Conservation (phyloP, 2,113 vertebrate genomes). For the Malurus alboscapulatus region DNA sequence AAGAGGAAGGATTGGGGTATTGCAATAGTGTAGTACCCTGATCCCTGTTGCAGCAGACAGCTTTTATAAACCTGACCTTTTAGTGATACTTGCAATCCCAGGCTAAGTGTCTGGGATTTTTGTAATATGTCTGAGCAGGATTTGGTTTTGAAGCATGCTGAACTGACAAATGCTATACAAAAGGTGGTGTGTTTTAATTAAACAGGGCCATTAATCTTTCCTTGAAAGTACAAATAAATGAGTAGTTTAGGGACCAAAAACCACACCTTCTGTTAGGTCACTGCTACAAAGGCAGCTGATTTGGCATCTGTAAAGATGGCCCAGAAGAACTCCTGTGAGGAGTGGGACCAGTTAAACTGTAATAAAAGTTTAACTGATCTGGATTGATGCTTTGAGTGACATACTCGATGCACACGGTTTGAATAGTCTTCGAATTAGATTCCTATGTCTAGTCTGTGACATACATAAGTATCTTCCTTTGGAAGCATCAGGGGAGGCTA, state of each 20-base stretch:
- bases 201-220: neutral
- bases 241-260: neutral
- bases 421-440: neutral
- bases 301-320: neutral
- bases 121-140: neutral
- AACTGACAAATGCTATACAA: neutral
- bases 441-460: fast-evolving
- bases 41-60: neutral
- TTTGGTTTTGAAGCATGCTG: neutral
- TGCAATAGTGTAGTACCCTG: neutral
- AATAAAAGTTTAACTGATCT: neutral
- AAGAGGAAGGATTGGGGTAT: neutral
- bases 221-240: neutral
- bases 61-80: neutral
- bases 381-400: neutral
- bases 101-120: neutral
- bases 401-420: neutral
- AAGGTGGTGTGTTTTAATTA: neutral
- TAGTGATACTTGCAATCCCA: neutral
- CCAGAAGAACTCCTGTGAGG: neutral
- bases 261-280: neutral
- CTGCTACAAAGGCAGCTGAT: neutral
- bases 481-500: neutral
- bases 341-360: neutral
- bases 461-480: neutral